Percentiles rank a stretch among this genome's conserved stretches.
Conservation (phyloP, 2,113 vertebrate species). For the Hystrix brachyura region DNA sequence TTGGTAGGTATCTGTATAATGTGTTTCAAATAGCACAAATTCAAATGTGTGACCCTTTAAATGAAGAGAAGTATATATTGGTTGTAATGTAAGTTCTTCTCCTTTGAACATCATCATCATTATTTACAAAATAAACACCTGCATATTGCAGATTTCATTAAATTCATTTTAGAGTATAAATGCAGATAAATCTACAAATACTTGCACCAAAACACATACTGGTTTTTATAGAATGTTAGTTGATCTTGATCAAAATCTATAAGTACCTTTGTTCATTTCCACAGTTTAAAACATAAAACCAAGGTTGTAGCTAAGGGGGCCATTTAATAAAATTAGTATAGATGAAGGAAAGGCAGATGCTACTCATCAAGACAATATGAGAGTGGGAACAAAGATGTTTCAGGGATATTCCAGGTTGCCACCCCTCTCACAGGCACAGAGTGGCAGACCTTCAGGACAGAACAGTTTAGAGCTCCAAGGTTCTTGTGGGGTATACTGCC, state of each 20-base stretch:
- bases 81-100: background rate
- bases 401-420: too few relatives aligned
- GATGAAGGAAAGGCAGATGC: background rate
- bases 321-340: background rate
- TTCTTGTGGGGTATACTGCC: too few relatives aligned
- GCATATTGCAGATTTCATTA: background rate
- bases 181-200: background rate
- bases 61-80: background rate
- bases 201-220: background rate
- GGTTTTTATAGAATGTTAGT: background rate
- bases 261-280: background rate
- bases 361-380: background rate
- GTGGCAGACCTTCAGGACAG: background rate
- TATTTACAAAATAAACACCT: background rate
- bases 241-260: background rate
- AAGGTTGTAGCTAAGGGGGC: background rate
- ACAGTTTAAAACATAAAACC: background rate
- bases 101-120: background rate
- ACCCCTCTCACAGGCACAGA: background rate
- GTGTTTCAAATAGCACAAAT: background rate
- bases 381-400: background rate
- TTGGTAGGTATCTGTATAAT: background rate
- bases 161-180: background rate
- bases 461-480: background rate
- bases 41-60: background rate